Evolutionary conservation across 2,888 invertebrate species (phyloP), one percentile per base, ranked within the genome.

Genomic region (Lepidocyrtinus sp.): DNA sequence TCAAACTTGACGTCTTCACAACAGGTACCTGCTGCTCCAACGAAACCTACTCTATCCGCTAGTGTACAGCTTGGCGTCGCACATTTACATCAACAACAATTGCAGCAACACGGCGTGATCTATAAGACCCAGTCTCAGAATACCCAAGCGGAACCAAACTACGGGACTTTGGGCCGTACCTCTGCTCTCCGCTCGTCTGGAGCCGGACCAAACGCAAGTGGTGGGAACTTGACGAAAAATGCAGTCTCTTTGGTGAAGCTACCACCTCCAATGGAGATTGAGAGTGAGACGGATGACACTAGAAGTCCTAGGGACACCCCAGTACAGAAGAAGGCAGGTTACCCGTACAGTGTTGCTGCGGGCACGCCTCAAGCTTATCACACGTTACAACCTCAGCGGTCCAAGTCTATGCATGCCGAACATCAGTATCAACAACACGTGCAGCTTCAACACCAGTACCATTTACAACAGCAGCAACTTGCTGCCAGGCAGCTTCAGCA

Each of bases 221-320:
- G 71, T 17, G 84, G 83, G 12, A 84, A 90, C 12, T 88, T 92
- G 2, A 92, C 92, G 15, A 91, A 93, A 82, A 92, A 92, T 85
- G 94, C 94, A 5, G 94, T 93, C 36, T 93, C 94, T 69, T 89
- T 95, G 81, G 94, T 94, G 12, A 94, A 94, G 88, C 90, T 96
- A 74, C 95, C 95, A 67, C 95, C 95, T 12, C 95, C 96, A 17
- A 90, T 93, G 80, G 93, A 94, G 68, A 82, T 83, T 67, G 86
- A 86, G 59, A 85, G 85, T 73, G 86, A 86, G 74, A 85, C 84
- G 17, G 86, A 86, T 63, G 85, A 86, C 22, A 82, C 73, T 55
- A 81, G 83, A 25, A 86, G 85, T 71, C 83, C 87, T 91, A 91
- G 46, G 81, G 87, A 80, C 84, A 87, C 85, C 77, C 87, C 75